These are phyloP conservation scores for Luidia sarsii DNA, from an alignment of 53 echinoderm and acorn worm species.

Conservation along the genomic window DNA sequence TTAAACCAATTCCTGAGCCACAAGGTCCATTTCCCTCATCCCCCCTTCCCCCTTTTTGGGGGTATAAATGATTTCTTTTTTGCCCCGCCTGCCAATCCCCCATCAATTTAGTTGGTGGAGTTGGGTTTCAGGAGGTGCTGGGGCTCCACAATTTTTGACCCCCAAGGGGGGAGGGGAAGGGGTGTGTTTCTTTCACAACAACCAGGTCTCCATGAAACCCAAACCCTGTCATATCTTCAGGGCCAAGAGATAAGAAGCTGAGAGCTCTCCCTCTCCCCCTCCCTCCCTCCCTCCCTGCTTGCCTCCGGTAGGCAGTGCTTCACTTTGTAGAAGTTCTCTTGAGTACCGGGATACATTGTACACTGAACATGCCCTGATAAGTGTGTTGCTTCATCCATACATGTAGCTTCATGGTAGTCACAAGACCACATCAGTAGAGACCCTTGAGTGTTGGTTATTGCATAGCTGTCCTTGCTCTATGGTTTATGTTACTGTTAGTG, in stretches of 20 bases:
- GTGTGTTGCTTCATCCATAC: no score
- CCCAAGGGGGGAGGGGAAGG: no score
- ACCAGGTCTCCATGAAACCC: constrained; percentile 11
- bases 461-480: no score
- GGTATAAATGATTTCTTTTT: background rate
- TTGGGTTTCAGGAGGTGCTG: constrained; percentile 20
- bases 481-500: no score
- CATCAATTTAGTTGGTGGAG: background rate
- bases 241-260: background rate
- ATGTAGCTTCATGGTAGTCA: no score
- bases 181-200: constrained; percentile 47
- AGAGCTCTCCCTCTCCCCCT: background rate
- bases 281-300: no score
- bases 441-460: no score
- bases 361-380: no score
- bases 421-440: no score
- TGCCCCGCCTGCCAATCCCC: background rate
- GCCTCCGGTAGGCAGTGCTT: no score
- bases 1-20: constrained; percentile 8
- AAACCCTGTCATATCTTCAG: constrained; percentile 38
- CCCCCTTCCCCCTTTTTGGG: background rate
- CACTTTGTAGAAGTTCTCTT: no score
- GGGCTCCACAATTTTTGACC: background rate
- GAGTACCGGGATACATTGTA: no score
- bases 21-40: background rate